Evolutionary conservation across 2,113 vertebrate genomes (phyloP).

Genomic region (Malurus melanocephalus): DNA sequence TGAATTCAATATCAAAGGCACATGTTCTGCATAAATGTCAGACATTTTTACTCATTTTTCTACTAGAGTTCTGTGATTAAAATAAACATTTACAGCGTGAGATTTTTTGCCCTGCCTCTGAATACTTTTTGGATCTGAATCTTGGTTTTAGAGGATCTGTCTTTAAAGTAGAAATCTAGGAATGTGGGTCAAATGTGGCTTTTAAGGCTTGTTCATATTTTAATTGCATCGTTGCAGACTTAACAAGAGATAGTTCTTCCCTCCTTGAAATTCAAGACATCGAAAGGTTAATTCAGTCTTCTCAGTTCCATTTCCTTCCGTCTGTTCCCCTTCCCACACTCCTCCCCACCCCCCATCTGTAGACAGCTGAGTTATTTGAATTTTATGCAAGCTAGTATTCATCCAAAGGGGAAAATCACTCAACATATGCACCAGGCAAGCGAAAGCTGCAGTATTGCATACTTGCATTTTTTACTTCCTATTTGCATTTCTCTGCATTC

Average conservation of each 20-base stretch:
- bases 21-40: neutral
- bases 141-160: neutral
- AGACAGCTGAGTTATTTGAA: constrained; percentile 57
- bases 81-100: constrained; percentile 29
- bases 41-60: constrained; percentile 21
- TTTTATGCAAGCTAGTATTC: constrained; percentile 50
- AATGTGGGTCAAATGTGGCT: constrained; percentile 14
- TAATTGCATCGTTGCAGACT: constrained; percentile 31
- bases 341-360: constrained; percentile 22
- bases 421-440: neutral
- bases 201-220: constrained; percentile 22
- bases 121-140: neutral
- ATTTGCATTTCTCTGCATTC: neutral
- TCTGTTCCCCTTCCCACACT: constrained; percentile 63
- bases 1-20: neutral
- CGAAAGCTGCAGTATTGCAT: neutral
- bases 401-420: constrained; percentile 29
- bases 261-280: constrained; percentile 58
- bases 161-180: constrained; percentile 21
- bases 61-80: constrained; percentile 27
- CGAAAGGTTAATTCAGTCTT: constrained; percentile 64
- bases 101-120: neutral
- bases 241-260: constrained; percentile 36
- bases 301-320: constrained; percentile 66
- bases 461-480: neutral